These are phyloP conservation scores for Radopholus similis DNA, from an alignment of 1,140 invertebrate species.

Conservation along the genomic window DNA sequence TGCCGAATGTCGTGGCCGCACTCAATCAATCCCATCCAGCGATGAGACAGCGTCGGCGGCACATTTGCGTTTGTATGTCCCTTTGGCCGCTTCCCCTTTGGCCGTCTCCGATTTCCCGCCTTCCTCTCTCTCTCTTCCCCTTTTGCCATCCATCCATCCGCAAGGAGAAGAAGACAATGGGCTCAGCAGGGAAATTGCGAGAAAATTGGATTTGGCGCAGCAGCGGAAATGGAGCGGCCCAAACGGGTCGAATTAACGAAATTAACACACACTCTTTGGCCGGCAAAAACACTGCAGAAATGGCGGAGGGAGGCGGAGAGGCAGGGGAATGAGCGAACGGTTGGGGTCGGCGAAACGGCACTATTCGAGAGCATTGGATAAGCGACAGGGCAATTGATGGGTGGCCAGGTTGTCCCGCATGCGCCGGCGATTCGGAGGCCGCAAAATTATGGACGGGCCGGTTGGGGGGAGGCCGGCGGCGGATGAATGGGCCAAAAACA, in stretches of 20 bases:
- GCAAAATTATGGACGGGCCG: neutral
- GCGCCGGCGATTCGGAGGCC: neutral
- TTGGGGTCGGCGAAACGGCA: too few species aligned
- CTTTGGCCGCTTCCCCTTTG: too few species aligned
- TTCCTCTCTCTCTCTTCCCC: neutral
- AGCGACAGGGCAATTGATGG: too few species aligned
- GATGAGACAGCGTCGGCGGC: neutral
- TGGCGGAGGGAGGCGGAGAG: too few species aligned
- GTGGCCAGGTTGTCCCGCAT: too few species aligned
- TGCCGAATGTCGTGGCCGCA: too few species aligned
- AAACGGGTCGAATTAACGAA: slow-evolving; percentile 5
- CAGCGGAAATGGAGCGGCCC: neutral
- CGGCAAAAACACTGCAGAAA: too few species aligned
- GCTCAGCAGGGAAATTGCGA: neutral
- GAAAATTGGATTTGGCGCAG: neutral
- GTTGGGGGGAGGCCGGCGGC: neutral
- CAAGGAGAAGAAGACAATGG: neutral
- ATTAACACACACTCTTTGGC: too few species aligned
- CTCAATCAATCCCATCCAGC: neutral
- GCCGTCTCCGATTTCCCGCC: too few species aligned
- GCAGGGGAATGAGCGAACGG: too few species aligned
- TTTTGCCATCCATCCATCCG: neutral
- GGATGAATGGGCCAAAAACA: neutral
- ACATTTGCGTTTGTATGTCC: too few species aligned
- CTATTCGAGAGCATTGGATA: neutral